phyloP scores from a whole-genome alignment of 2,888 invertebrate species.

The Gisinianus flammeolus region DNA sequence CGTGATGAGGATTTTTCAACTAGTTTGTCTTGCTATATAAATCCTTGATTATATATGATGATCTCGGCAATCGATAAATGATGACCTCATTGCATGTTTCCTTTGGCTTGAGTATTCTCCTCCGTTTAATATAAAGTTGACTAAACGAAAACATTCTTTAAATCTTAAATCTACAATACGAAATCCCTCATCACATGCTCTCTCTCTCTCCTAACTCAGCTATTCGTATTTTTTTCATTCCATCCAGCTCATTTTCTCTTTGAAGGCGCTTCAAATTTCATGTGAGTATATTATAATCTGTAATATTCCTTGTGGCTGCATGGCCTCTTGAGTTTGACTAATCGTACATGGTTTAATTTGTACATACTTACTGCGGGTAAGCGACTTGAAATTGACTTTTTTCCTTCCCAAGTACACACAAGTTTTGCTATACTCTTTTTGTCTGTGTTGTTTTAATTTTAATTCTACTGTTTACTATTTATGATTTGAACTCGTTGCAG shows the following conservation, averaged over 20 bases:
- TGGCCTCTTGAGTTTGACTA: background rate
- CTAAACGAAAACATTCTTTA: background rate
- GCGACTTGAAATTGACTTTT: background rate
- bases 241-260: background rate
- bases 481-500: no score
- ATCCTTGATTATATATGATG: slow-evolving; percentile 30
- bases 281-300: background rate
- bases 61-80: slow-evolving; percentile 45
- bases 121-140: background rate
- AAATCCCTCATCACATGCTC: background rate
- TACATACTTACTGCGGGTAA: background rate
- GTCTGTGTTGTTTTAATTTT: no score
- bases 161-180: background rate
- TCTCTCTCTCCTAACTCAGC: no score
- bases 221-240: background rate
- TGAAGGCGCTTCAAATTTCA: background rate
- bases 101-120: background rate
- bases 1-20: slow-evolving; percentile 33
- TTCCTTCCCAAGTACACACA: no score
- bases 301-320: background rate
- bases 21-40: slow-evolving; percentile 21
- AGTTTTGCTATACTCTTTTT: no score
- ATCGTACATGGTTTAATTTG: background rate
- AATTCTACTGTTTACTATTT: no score
- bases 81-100: slow-evolving; percentile 44